Base-by-base conservation (phyloP, 2,888 invertebrate species). In the Phyto melanocephala region DNA sequence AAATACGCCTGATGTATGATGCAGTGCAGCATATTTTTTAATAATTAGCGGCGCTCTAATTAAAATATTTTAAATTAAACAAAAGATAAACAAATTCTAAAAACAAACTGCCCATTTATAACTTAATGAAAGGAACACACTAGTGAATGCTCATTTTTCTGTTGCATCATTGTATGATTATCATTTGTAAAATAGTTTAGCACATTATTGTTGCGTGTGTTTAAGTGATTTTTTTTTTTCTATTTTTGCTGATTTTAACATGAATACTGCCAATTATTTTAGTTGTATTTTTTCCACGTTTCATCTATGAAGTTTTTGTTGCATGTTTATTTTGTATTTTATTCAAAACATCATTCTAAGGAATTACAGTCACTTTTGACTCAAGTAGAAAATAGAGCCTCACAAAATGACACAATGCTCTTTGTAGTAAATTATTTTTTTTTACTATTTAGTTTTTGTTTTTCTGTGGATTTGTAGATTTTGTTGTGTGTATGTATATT, bases 11-110 rank as follows among this genome's bases (percentile, higher is more conserved):
- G 45, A 17, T 52, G 45, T 45, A 45, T 8, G 7, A 20, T 71
- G 37, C 13, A 63, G 15, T 20, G 20, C 45, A 63, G 24, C 58
- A 60, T 71, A 76, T 71, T 76, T 76, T 81, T 71, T 52, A 67
- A 67, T 76, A 76, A 81, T 81, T 81, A 81, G 65, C 67, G 71
- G 76, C 80, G 80, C 80, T 80, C 70, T 60, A 76, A 60, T 71
- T 65, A 60, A 37, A 52, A 71, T 24, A 62, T 28, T 58, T 62
- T 1, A 15, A 15, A 54, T 28, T 11, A 63, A n/a, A 20, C 4
- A 28, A 63, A 50, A 54, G 20, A 47, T 10, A 33, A 35, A 45
- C 20, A 42, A 33, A 63, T 40, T 13, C 1, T 11, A 15, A 17
- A 54, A 22, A 15, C 33, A 65, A 56, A 40, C 17, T 28, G 22